Evolutionary conservation across 2,888 invertebrate genomes (phyloP).

Genomic region (Leucophenga montana): DNA sequence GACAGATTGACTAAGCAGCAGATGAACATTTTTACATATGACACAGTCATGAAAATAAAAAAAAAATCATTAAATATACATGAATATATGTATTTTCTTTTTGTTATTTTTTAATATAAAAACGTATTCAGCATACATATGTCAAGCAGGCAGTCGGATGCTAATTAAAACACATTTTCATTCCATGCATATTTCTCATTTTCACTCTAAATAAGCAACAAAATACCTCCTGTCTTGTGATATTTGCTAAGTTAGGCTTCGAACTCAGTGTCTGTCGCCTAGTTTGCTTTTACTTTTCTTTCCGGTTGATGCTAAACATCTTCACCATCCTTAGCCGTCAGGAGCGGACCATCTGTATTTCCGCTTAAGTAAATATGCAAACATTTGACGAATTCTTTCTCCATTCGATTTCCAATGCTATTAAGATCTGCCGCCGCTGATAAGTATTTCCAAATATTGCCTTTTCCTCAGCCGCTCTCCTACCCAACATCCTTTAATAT

Average conservation of each 20-base stretch:
- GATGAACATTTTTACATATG: slow-evolving; percentile 35
- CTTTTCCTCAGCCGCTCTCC: not conserved
- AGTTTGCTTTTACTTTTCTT: slow-evolving; percentile 52
- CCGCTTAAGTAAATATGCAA: slow-evolving; percentile 58
- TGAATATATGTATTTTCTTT: not conserved
- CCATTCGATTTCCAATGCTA: slow-evolving; percentile 3
- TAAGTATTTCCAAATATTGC: slow-evolving; percentile 36
- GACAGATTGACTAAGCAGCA: slow-evolving; percentile 35
- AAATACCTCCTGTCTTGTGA: not conserved
- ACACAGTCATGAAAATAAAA: slow-evolving; percentile 2
- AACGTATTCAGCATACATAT: not conserved
- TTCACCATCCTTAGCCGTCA: slow-evolving; percentile 49
- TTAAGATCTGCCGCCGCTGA: slow-evolving; percentile 46
- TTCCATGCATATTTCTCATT: not conserved
- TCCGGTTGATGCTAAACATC: slow-evolving; percentile 14
- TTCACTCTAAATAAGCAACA: not conserved
- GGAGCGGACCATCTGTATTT: slow-evolving; percentile 48
- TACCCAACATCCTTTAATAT: slow-evolving; percentile 13
- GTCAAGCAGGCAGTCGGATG: not conserved
- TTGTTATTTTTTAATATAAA: not conserved
- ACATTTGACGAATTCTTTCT: slow-evolving; percentile 46
- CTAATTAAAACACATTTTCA: not conserved
- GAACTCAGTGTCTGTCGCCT: slow-evolving; percentile 8
- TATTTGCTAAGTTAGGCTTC: slow-evolving; percentile 6
- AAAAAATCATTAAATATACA: too few relatives aligned